Percentiles rank a stretch among this genome's conserved stretches.
Evolutionary conservation across 2,888 invertebrate genomes (phyloP).

Genomic region (Anthrax anthrax): DNA sequence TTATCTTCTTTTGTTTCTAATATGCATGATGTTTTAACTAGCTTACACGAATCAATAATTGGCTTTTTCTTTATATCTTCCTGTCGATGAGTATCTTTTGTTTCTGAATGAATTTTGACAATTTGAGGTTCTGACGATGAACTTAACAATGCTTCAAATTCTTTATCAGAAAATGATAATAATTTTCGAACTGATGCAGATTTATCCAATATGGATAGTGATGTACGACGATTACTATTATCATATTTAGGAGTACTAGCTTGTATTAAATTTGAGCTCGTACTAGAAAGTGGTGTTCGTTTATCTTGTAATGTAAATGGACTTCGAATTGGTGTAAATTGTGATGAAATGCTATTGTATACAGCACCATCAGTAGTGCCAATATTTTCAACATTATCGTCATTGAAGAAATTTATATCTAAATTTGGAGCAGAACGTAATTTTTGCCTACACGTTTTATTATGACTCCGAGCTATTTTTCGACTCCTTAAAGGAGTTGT

Average conservation of each 20-base stretch:
- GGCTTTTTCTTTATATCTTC: not conserved
- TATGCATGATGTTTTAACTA: not conserved
- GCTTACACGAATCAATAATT: not conserved
- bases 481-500: not conserved
- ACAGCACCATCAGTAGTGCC: not conserved
- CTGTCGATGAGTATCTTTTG: not conserved
- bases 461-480: not conserved
- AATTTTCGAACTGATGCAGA: constrained; percentile 9
- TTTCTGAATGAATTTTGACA: not conserved
- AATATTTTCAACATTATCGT: not conserved
- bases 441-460: constrained; percentile 6
- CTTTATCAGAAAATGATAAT: constrained; percentile 8
- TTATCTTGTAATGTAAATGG: constrained; percentile 2
- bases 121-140: not conserved
- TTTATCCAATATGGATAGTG: not conserved
- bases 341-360: not conserved
- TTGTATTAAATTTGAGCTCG: constrained; percentile 5
- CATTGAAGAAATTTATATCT: constrained; percentile 1
- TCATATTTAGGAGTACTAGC: constrained; percentile 9
- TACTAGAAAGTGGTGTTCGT: constrained; percentile 7
- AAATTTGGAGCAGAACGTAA: constrained; percentile 10
- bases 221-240: not conserved
- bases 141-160: constrained; percentile 1
- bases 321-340: constrained; percentile 5
- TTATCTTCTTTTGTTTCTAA: not conserved